Evolutionary conservation across 37 sponge, comb jelly and placozoan genomes (phyloP).

Genomic region (Aphrocallistes beatrix): DNA sequence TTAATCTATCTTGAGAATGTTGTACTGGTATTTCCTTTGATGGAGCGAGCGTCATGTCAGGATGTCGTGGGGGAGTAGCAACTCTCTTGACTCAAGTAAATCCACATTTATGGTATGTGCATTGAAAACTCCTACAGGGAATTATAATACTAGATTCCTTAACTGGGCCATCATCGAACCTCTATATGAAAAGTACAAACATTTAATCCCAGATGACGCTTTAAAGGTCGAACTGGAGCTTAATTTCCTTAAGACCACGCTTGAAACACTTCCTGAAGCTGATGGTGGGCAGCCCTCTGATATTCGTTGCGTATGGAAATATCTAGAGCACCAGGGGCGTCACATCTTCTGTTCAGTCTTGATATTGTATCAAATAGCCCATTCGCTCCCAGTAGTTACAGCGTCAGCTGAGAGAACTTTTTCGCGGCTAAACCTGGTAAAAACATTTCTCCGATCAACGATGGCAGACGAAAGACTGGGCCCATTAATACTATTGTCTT

Average conservation of each 20-base stretch:
- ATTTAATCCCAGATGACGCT: constrained; percentile 14
- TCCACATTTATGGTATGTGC: constrained; percentile 1
- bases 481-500: constrained; percentile 8
- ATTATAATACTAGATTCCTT: background rate
- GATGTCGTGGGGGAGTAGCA: constrained; percentile 18
- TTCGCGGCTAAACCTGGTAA: background rate
- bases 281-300: background rate
- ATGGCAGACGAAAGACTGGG: constrained; percentile 18
- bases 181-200: constrained; percentile 18
- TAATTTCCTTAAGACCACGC: background rate
- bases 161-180: constrained; percentile 13
- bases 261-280: constrained; percentile 5
- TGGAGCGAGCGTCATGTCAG: constrained; percentile 19
- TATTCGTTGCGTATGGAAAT: background rate
- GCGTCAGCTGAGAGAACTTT: constrained; percentile 17
- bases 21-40: constrained; percentile 16
- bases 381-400: constrained; percentile 5
- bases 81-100: constrained; percentile 3
- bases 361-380: constrained; percentile 6
- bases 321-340: constrained; percentile 7
- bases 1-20: background rate
- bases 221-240: background rate
- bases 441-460: constrained; percentile 14
- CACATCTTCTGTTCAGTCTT: constrained; percentile 14
- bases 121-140: too few species aligned